phyloP scores from a whole-genome alignment of 2,888 invertebrate genomes.

The Drosophila formosana region DNA sequence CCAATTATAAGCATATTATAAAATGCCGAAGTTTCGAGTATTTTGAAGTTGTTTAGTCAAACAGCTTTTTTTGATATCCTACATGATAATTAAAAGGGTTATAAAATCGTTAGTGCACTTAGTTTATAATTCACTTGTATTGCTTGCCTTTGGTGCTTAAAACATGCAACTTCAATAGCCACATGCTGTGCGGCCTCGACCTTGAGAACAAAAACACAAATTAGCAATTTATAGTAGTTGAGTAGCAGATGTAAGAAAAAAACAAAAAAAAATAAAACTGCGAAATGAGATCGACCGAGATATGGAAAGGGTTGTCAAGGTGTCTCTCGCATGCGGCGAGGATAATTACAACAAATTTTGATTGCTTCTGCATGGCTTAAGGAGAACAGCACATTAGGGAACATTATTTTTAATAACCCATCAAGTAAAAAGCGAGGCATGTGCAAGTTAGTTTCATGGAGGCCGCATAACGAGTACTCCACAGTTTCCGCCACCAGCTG shows the following conservation, averaged over 20 bases:
- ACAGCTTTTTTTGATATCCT: too few species aligned
- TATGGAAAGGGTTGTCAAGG: background rate
- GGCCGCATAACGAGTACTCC: background rate
- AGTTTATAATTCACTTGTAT: background rate
- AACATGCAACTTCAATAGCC: too few species aligned
- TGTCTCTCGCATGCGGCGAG: background rate
- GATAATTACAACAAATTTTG: conserved; percentile 17
- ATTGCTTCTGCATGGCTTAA: background rate
- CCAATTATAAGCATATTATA: too few species aligned
- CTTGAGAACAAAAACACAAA: background rate
- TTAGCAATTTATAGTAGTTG: background rate
- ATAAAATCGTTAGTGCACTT: too few species aligned
- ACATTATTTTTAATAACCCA: conserved; percentile 9
- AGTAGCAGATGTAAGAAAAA: background rate
- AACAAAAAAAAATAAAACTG: background rate
- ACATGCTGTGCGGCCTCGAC: background rate
- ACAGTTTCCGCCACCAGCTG: conserved; percentile 51
- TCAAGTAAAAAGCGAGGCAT: background rate
- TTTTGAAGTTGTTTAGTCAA: too few species aligned
- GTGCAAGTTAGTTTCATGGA: background rate
- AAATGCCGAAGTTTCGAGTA: too few species aligned
- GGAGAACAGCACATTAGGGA: conserved; percentile 9
- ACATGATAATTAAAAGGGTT: too few species aligned
- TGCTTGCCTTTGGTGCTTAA: background rate
- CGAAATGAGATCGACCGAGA: background rate